Conservation (phyloP, 2,113 vertebrate genomes). For the Epinephelus fuscoguttatus region DNA sequence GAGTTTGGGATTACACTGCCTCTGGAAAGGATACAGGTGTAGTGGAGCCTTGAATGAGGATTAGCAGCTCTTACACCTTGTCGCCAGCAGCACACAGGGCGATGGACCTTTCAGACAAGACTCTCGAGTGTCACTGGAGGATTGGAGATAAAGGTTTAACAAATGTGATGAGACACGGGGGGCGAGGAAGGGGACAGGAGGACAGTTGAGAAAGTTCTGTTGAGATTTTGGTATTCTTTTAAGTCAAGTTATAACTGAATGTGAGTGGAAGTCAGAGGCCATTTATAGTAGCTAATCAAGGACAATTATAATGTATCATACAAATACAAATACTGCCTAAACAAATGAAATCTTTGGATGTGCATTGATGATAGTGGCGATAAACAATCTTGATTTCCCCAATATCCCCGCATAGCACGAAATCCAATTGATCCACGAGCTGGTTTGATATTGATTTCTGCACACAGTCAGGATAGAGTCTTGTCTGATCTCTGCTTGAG, state of each 20-base stretch:
- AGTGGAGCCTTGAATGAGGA: conserved; percentile 69
- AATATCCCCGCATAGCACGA: conserved; percentile 19
- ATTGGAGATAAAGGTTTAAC: conserved; percentile 59
- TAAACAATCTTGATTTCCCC: conserved; percentile 13
- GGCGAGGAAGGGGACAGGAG: background rate
- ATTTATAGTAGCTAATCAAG: conserved; percentile 16
- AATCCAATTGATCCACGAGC: conserved; percentile 45
- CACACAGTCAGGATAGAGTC: conserved; percentile 13
- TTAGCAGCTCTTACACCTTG: conserved; percentile 69
- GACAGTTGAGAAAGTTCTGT: conserved; percentile 15
- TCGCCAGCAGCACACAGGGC: conserved; percentile 43
- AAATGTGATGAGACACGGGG: conserved; percentile 32
- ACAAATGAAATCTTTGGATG: background rate
- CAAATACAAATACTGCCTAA: background rate
- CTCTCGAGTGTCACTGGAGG: conserved; percentile 33
- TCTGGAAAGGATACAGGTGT: conserved; percentile 63
- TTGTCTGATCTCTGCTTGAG: conserved; percentile 54
- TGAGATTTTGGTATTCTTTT: conserved; percentile 10
- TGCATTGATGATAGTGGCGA: background rate
- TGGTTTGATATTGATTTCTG: conserved; percentile 66
- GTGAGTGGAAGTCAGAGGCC: background rate
- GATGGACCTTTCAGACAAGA: conserved; percentile 55
- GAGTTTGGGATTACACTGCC: conserved; percentile 61
- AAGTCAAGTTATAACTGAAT: conserved; percentile 6
- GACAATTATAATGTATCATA: background rate